Evolutionary conservation across 2,888 invertebrate genomes (phyloP), one percentile per base, ranked within the genome.

Genomic region (Lacanobia oleracea): DNA sequence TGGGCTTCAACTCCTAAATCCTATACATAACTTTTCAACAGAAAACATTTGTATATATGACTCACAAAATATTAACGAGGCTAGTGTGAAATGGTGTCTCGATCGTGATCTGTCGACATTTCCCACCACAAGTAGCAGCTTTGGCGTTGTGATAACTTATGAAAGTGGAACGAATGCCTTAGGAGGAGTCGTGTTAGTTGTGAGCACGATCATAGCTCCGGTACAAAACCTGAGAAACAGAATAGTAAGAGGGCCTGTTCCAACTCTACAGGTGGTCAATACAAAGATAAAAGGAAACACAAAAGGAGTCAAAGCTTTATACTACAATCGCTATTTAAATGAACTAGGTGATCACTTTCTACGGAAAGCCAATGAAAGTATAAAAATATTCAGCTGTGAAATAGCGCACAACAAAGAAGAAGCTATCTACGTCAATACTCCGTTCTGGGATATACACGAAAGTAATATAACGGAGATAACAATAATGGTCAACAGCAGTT

Each of bases 401-500:
- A 97, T 99, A 77, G 97, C 98, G 12, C 97, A 98, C 83, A 99
- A 98, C 88, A 94, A 95, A 75, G 97, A 97, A 72, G 98, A 99
- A 93, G 99, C 98, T 0, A 96, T 99, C 61, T 97, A 97, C 83
- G 96, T 98, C 0, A 97, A 98, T 87, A 98, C 99, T 0, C 99
- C 99, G 0, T 97, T 97, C 89, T 98, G 98, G 97, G 98, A 98
- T 89, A 97, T 98, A 57, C 97, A 97, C 77, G 97, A 97, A 6
- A 98, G 98, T 76, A 98, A 99, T 89, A 97, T 99, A 65, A 98
- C 99, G 0, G 98, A 99, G 95, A 98, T 99, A 62, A 98, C 98
- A 0, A 97, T 99, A 80, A 98, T 98, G 95, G 97, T 99, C 3
- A 99, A 99, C 86, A 97, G 97, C 83, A 98, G 98, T 65, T 95